A percentile compares a stretch with the other conserved stretches of the same genome.
Conservation (phyloP, 1,140 invertebrate species). For the Apis cerana region DNA sequence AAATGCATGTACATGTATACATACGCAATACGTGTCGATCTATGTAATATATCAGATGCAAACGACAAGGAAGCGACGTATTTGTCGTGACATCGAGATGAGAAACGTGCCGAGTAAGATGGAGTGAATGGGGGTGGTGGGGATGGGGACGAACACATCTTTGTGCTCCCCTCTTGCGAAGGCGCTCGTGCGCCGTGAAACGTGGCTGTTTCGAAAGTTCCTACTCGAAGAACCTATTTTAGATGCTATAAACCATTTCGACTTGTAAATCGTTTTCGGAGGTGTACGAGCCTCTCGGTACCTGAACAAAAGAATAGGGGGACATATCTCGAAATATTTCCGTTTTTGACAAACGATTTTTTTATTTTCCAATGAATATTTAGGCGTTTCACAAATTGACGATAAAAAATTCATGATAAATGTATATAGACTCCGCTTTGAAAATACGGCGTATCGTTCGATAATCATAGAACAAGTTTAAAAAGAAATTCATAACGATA, state of each 20-base stretch:
- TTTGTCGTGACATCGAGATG: constrained; percentile 59
- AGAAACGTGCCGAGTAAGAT: constrained; percentile 47
- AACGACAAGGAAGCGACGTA: constrained; percentile 59
- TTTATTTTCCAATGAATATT: neutral
- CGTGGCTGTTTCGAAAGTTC: constrained; percentile 67
- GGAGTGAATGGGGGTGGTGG: constrained; percentile 40
- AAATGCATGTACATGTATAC: neutral
- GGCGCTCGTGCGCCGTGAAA: constrained; percentile 59
- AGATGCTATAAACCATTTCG: constrained; percentile 53
- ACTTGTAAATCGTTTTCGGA: constrained; percentile 34
- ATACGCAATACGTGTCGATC: constrained; percentile 6
- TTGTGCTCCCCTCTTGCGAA: constrained; percentile 57
- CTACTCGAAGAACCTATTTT: constrained; percentile 63
- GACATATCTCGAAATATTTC: neutral
- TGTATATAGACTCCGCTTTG: neutral
- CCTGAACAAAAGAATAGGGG: constrained; percentile 1
- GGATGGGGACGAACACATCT: constrained; percentile 50
- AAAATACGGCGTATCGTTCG: neutral
- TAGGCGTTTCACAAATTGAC: neutral
- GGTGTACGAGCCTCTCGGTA: neutral
- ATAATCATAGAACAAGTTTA: neutral
- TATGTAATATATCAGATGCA: constrained; percentile 43
- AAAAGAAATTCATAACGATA: neutral
- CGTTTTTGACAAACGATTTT: neutral
- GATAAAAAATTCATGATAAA: neutral